Evolutionary conservation across 1,140 invertebrate species (phyloP).

Genomic region (Drosophila carrolli): DNA sequence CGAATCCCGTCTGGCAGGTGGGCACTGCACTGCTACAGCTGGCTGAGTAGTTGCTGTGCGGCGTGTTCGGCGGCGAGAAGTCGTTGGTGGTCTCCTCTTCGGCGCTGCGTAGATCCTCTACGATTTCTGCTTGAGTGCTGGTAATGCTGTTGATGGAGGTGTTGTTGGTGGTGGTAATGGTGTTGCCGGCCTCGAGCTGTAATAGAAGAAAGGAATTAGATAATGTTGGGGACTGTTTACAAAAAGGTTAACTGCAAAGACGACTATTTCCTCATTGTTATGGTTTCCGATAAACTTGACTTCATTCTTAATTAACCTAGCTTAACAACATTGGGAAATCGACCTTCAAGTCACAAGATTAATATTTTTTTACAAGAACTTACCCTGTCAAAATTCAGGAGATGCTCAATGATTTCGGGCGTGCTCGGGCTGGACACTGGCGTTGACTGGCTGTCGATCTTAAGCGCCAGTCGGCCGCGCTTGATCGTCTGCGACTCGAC

Average conservation of each 20-base stretch:
- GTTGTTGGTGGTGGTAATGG: slow-evolving; percentile 3
- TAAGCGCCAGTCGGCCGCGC: slow-evolving; percentile 34
- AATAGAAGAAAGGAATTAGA: slow-evolving; percentile 12
- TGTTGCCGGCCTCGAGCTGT: slow-evolving; percentile 17
- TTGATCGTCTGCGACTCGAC: slow-evolving; percentile 44
- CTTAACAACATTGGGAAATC: too few species aligned
- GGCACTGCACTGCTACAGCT: slow-evolving; percentile 35
- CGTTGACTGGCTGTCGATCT: slow-evolving; percentile 30
- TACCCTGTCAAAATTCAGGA: slow-evolving; percentile 44
- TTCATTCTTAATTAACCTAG: too few species aligned
- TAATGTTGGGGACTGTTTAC: background rate
- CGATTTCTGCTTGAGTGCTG: slow-evolving; percentile 35
- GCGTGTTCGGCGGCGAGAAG: slow-evolving; percentile 68
- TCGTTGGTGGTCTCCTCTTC: slow-evolving; percentile 64
- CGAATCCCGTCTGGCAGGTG: slow-evolving; percentile 60
- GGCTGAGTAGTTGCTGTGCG: slow-evolving; percentile 55
- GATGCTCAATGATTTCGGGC: slow-evolving; percentile 51
- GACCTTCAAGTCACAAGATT: too few species aligned
- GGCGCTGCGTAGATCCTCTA: slow-evolving; percentile 47
- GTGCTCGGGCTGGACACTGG: slow-evolving; percentile 31
- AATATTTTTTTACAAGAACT: slow-evolving; percentile 9
- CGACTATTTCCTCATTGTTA: too few species aligned
- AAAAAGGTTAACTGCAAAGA: too few species aligned
- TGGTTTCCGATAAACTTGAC: too few species aligned
- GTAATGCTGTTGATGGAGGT: slow-evolving; percentile 9